Evolutionary conservation across 2,113 vertebrate species (phyloP).

Genomic region (Podarcis cretensis): DNA sequence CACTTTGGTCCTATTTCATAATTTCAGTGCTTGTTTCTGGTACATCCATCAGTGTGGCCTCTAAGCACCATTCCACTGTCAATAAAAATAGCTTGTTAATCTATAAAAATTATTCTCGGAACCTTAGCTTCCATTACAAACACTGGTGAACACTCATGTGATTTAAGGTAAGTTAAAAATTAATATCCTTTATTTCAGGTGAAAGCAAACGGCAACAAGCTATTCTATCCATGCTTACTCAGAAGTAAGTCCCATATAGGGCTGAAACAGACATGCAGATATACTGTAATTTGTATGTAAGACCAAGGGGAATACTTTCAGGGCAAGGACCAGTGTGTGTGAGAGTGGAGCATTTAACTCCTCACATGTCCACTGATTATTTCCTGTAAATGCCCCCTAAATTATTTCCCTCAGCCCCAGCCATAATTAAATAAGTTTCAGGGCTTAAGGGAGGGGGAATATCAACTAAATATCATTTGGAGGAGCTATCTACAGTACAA

Average conservation of each 20-base stretch:
- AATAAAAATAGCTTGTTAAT: neutral
- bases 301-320: neutral
- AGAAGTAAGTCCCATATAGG: neutral
- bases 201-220: neutral
- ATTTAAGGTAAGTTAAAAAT: neutral
- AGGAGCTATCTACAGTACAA: neutral
- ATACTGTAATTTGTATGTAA: neutral
- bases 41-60: neutral
- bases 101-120: neutral
- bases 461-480: neutral
- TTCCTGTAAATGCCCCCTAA: neutral
- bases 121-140: neutral
- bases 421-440: neutral
- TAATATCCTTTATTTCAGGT: neutral
- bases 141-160: neutral
- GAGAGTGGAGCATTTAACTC: neutral
- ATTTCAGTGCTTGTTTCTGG: neutral
- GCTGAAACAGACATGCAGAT: neutral
- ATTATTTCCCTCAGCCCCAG: neutral
- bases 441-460: neutral
- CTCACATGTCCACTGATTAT: neutral
- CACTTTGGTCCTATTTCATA: conserved; percentile 27
- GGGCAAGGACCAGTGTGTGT: neutral
- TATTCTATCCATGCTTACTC: neutral
- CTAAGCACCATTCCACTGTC: neutral